phyloP scores from a whole-genome alignment of 2,888 invertebrate species.

The Ormyrus nitidulus region DNA sequence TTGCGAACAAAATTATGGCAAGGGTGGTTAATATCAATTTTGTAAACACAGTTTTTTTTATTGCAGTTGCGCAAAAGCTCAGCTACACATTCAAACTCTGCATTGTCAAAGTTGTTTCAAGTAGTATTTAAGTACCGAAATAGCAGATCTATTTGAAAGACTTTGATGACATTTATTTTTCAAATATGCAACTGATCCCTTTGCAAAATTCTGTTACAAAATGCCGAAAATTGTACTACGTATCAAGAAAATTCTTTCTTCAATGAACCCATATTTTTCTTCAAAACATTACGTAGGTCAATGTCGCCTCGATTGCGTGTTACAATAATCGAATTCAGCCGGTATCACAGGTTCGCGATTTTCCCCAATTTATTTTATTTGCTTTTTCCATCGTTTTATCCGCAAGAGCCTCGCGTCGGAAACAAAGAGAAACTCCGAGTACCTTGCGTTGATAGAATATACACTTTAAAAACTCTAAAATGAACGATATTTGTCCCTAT shows the following conservation, averaged over 20 bases:
- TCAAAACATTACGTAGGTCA: slow-evolving; percentile 20
- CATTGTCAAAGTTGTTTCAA: slow-evolving; percentile 18
- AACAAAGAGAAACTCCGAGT: not conserved
- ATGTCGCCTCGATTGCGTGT: slow-evolving; percentile 30
- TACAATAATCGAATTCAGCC: slow-evolving; percentile 44
- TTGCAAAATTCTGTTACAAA: slow-evolving; percentile 8
- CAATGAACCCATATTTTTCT: slow-evolving; percentile 33
- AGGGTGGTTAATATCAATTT: not conserved
- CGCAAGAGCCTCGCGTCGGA: slow-evolving; percentile 20
- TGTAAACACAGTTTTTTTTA: not conserved
- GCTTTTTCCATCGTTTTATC: slow-evolving; percentile 12
- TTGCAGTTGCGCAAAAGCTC: no score
- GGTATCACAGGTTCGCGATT: slow-evolving; percentile 54
- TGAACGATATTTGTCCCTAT: slow-evolving; percentile 15
- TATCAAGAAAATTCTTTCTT: not conserved
- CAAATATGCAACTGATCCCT: slow-evolving; percentile 17
- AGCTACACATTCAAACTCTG: slow-evolving; percentile 13
- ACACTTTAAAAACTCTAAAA: slow-evolving; percentile 32
- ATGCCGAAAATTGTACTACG: not conserved
- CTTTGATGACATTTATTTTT: slow-evolving; percentile 3
- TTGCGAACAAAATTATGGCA: not conserved
- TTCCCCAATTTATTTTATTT: slow-evolving; percentile 38
- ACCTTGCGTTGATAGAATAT: not conserved
- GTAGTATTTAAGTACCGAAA: slow-evolving; percentile 27
- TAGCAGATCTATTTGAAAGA: slow-evolving; percentile 34